Evolutionary conservation across 2,113 vertebrate species (phyloP).

Genomic region (Conger conger): DNA sequence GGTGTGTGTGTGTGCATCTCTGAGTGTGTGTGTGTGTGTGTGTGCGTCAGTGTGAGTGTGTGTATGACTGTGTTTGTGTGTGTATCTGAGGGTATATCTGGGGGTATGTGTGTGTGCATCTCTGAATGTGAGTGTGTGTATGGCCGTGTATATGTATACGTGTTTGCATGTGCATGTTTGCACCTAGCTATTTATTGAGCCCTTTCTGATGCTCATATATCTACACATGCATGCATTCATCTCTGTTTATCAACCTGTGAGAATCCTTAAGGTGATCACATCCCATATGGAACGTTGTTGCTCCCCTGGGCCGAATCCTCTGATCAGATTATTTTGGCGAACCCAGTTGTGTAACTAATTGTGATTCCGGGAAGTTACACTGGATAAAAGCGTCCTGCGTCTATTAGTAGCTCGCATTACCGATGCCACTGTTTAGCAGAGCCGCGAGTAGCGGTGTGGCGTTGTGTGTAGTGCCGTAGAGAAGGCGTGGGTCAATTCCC

Average conservation of each 20-base stretch:
- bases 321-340: slow-evolving; percentile 50
- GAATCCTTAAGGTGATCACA: background rate
- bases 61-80: slow-evolving; percentile 9
- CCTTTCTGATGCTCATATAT: background rate
- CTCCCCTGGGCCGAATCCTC: slow-evolving; percentile 28
- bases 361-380: slow-evolving; percentile 48
- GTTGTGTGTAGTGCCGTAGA: background rate
- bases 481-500: background rate
- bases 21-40: background rate
- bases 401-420: background rate
- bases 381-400: slow-evolving; percentile 38
- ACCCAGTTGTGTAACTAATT: slow-evolving; percentile 55
- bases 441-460: background rate
- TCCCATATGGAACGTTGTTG: background rate
- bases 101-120: slow-evolving; percentile 1
- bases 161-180: slow-evolving; percentile 4
- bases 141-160: background rate
- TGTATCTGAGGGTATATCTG: background rate
- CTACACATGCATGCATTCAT: background rate
- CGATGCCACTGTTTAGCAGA: background rate
- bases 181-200: background rate
- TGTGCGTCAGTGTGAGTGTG: slow-evolving; percentile 16
- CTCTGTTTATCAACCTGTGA: background rate
- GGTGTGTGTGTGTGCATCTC: background rate
- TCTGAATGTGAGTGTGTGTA: background rate